Evolutionary conservation across 1,140 invertebrate genomes (phyloP), one percentile per base, ranked within the genome.

Genomic region (Hesperophylax magnus): DNA sequence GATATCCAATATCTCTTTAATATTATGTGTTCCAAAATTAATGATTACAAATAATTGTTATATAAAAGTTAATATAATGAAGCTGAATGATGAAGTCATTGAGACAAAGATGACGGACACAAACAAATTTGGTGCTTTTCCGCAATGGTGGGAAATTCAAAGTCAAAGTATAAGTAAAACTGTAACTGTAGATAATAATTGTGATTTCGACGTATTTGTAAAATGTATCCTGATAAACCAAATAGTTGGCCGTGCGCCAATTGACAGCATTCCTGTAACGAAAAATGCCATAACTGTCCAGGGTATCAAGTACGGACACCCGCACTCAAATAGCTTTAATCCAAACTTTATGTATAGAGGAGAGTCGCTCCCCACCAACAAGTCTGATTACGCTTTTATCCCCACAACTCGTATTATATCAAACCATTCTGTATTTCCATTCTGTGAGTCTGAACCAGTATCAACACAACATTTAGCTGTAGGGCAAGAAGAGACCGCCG

Each of bases 251-350:
- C 89, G 87, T 84, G 88, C 86, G 89, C 89, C 89, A 87, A 89
- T 88, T 86, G 88, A 91, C 91, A 91, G 92, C 92, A 93, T 93
- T 93, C 92, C 92, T 91, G 90, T 89, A 89, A 88, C 85, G 86
- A 89, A 88, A 88, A 88, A 89, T 88, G 89, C 88, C 89, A 90
- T 90, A 91, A 91, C 88, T 90, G 90, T 91, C 90, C 89, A 91
- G 90, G 90, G 91, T 91, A 91, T 90, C 88, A 89, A 88, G 88
- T 90, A 91, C 89, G 90, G 90, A 90, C 90, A 90, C 91, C 91
- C 91, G 88, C 90, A 90, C 90, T 91, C 89, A 88, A 88, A 87
- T 90, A 91, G 90, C 91, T 91, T 91, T 91, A 91, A 91, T 89
- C 89, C 89, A 90, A 90, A 89, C 85, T 89, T 82, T 65, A 84